A percentile compares a stretch with the other conserved stretches of the same genome.
Evolutionary conservation across 2,113 vertebrate genomes (phyloP).

Genomic region (Sebastes fasciatus): DNA sequence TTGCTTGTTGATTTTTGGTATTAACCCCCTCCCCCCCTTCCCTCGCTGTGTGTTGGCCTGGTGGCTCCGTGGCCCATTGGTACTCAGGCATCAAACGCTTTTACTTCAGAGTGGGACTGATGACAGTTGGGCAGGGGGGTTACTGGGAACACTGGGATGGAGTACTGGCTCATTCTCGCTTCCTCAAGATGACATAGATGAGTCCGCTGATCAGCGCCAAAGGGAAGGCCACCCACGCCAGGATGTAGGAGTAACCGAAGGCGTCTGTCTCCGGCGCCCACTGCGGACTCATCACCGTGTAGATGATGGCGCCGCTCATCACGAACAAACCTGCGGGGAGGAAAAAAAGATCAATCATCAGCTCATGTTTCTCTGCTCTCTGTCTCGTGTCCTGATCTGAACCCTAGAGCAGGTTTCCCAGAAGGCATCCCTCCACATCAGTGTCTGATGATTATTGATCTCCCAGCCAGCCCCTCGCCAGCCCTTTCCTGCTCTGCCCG

Average conservation of each 20-base stretch:
- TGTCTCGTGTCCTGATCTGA: slow-evolving; percentile 48
- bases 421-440: slow-evolving; percentile 33
- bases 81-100: slow-evolving; percentile 60
- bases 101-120: slow-evolving; percentile 53
- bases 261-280: slow-evolving; percentile 81
- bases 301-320: slow-evolving; percentile 95
- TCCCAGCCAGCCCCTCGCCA: neutral
- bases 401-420: slow-evolving; percentile 40
- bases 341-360: neutral
- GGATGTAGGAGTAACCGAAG: slow-evolving; percentile 93
- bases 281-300: slow-evolving; percentile 90
- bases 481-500: slow-evolving; percentile 31
- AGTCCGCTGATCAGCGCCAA: slow-evolving; percentile 93
- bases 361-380: slow-evolving; percentile 34
- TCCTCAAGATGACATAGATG: slow-evolving; percentile 96
- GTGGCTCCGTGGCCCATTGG: slow-evolving; percentile 39
- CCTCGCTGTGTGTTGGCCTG: slow-evolving; percentile 51
- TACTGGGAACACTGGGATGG: slow-evolving; percentile 47
- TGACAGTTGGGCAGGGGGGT: slow-evolving; percentile 44
- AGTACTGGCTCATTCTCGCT: slow-evolving; percentile 89
- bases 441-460: slow-evolving; percentile 29
- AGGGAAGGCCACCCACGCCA: slow-evolving; percentile 97
- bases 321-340: slow-evolving; percentile 91
- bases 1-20: slow-evolving; percentile 65
- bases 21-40: slow-evolving; percentile 41